These are phyloP conservation scores for Pseudomyrmex pallidus DNA, from an alignment of 1,140 invertebrate genomes.

Conservation along the genomic window DNA sequence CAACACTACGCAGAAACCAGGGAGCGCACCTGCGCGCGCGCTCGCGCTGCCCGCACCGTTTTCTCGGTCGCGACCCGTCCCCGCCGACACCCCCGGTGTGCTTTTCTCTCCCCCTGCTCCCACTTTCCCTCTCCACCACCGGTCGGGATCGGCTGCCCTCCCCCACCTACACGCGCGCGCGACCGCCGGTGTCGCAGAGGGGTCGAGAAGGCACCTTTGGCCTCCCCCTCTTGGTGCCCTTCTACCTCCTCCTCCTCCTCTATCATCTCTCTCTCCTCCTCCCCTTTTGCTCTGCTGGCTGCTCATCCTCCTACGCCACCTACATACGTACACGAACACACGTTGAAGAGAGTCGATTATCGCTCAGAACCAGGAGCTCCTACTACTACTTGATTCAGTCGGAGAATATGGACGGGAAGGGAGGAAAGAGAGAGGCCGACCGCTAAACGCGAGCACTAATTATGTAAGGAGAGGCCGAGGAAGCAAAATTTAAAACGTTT, in stretches of 20 bases:
- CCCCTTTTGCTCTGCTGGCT: too few species aligned
- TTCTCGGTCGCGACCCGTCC: constrained; percentile 72
- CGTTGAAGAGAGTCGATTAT: constrained; percentile 67
- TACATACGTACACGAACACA: constrained; percentile 30
- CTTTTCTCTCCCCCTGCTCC: constrained; percentile 1
- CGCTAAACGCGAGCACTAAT: constrained; percentile 47
- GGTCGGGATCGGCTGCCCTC: not conserved
- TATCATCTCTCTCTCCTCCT: not conserved
- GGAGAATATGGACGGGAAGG: not conserved
- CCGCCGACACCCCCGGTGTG: constrained; percentile 54
- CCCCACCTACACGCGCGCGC: constrained; percentile 21
- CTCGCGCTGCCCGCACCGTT: constrained; percentile 67
- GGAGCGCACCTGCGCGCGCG: constrained; percentile 70
- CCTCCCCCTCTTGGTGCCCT: not conserved
- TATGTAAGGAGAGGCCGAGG: constrained; percentile 50
- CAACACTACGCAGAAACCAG: constrained; percentile 42
- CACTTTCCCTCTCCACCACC: not conserved
- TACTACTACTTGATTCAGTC: constrained; percentile 50
- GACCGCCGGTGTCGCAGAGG: constrained; percentile 34
- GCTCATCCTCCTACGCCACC: constrained; percentile 44
- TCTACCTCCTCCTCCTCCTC: not conserved
- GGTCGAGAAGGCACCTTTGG: constrained; percentile 48
- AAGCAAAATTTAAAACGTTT: constrained; percentile 24
- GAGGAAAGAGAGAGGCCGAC: constrained; percentile 26
- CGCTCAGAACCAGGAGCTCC: constrained; percentile 59